Evolutionary conservation across 2,888 invertebrate species (phyloP), one percentile per base, ranked within the genome.

Genomic region (Brassicogethes aeneus): DNA sequence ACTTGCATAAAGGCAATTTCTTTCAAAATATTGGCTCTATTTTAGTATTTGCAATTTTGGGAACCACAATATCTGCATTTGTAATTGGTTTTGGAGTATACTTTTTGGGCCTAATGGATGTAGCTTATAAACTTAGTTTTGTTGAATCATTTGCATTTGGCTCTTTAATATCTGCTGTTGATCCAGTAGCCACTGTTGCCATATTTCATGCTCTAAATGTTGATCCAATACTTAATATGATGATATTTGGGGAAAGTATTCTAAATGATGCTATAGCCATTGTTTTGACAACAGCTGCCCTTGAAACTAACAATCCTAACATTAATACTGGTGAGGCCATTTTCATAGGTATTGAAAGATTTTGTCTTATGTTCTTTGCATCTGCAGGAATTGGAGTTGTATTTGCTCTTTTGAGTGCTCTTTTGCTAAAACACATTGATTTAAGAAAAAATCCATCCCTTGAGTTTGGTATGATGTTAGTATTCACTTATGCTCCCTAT

Each of bases 21-120:
- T 90, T 89, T 60, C 94, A 97, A 70, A 99, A 99, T 63, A 95
- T 99, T 62, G 96, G 95, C n/a, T 95, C 96, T 2, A 99, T 99
- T 56, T 70, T 97, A 60, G 82, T 96, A 1, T 99, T 99, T 78
- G 97, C 99, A 2, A 94, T 97, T 55, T 78, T 96, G 54, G 99
- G 99, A 1, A 99, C 97, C 13, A 84, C 90, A 2, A 94, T 99
- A 59, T 97, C 96, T 5, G 96, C 99, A 2, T 79, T 97, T 64
- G 85, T 97, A 10, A 93, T 99, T 54, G 99, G 99, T 16, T 89
- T 92, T 48, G 95, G 96, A 3, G 83, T 99, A 51, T 99, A 95
- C 68, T 74, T 97, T 23, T 70, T 99, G 35, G 99, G 99, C 1
- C 70, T 93, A 64, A 95, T 88, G 0, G 82, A 87, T 59, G 87